phyloP scores from a whole-genome alignment of 1,140 invertebrate genomes.

The Sarcophaga peregrina region DNA sequence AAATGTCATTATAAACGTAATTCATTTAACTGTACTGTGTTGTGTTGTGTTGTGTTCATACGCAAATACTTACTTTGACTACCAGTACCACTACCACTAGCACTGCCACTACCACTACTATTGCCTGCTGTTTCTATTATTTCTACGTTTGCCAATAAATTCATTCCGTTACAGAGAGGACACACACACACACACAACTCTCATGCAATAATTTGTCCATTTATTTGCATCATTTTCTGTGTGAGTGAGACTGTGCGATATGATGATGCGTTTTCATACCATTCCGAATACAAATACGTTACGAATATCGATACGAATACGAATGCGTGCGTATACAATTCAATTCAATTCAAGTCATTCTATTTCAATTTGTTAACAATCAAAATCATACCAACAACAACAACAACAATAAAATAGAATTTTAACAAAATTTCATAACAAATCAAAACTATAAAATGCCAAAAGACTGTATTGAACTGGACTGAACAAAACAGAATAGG shows the following conservation, averaged over 20 bases:
- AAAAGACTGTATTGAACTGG: neutral
- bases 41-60: too few species aligned
- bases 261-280: too few species aligned
- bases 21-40: slow-evolving; percentile 26
- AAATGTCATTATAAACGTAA: slow-evolving; percentile 38
- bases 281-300: too few species aligned
- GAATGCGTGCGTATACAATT: neutral
- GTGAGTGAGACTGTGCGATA: too few species aligned
- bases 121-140: neutral
- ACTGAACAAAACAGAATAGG: neutral
- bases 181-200: too few species aligned
- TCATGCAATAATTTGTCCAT: too few species aligned
- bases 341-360: slow-evolving; percentile 17
- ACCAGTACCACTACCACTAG: too few species aligned
- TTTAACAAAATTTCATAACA: slow-evolving; percentile 30
- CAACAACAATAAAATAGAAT: neutral
- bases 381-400: slow-evolving; percentile 26
- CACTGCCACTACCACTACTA: neutral
- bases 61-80: too few species aligned
- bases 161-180: neutral
- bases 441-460: slow-evolving; percentile 40
- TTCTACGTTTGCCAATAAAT: neutral
- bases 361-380: slow-evolving; percentile 41
- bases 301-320: too few species aligned
- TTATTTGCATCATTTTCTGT: too few species aligned